Evolutionary conservation across 2,888 invertebrate genomes (phyloP), one percentile per base, ranked within the genome.

Genomic region (Hypselothyrea guttata): DNA sequence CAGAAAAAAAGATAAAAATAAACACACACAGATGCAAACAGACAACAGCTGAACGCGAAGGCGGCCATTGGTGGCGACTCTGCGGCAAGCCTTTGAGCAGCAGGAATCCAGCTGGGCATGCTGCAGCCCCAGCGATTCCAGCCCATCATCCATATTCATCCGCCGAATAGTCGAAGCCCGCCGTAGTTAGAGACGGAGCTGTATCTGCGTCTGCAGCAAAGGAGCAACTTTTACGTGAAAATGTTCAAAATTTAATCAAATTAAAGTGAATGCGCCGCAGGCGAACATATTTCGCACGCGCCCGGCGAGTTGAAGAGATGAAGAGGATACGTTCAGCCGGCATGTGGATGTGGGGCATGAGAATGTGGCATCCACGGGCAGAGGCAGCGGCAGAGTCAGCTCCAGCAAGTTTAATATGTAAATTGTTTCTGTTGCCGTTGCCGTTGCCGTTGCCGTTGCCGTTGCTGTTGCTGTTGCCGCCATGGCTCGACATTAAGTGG

Each of bases 201-300:
- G 52, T 33, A 48, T 69, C 44, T 11, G 22, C 15, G 51, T 51
- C 46, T 12, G 31, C 22, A 22, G 46, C 75, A 71, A 79, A 81
- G 73, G 84, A 84, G 68, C 75, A 87, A 84, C 86, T 84, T 86
- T 87, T 84, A 82, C 79, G 83, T 84, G 87, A 84, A 79, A 86
- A 79, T 84, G 87, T 85, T 82, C 81, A 86, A 86, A 87, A 87
- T 87, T 87, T 85, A 85, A 85, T 85, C 85, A 84, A 85, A 85
- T 85, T 87, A 85, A 87, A 87, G 86, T 85, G 85, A 74, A 79
- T 72, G 71, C 67, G 75, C 86, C 76, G 71, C 82, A 82, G 79
- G 86, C 78, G 72, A 84, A 75, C 86, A 82, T 79, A 78, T 86
- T 85, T 78, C 82, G 76, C 84, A 79, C 74, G 76, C 75, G 71